Conservation (phyloP, 2,113 vertebrate species). For the Osmerus eperlanus region DNA sequence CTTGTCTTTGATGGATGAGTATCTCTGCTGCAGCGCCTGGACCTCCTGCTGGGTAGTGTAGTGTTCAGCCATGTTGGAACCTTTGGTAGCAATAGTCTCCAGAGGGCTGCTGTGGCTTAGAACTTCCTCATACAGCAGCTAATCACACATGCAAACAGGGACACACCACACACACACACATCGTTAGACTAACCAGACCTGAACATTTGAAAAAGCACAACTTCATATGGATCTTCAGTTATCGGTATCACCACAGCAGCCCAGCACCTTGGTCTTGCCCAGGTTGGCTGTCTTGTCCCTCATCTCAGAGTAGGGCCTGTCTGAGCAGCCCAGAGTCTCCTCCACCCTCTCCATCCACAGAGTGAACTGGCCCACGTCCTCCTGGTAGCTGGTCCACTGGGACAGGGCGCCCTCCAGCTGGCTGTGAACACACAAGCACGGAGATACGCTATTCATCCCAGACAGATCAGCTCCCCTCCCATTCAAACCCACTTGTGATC, state of each 20-base stretch:
- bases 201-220: too few species aligned
- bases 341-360: constrained; percentile 90
- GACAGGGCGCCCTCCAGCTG: constrained; percentile 93
- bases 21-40: constrained; percentile 86
- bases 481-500: constrained; percentile 22
- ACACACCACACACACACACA: constrained; percentile 13
- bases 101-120: constrained; percentile 86
- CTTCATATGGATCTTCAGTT: too few species aligned
- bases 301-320: constrained; percentile 83
- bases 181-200: too few species aligned
- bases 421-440: constrained; percentile 65
- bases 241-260: too few species aligned
- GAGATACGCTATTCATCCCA: not conserved
- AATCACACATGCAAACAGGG: constrained; percentile 29
- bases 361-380: constrained; percentile 90
- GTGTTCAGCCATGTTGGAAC: constrained; percentile 86
- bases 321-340: constrained; percentile 77
- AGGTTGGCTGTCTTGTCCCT: constrained; percentile 88
- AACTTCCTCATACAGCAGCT: constrained; percentile 93
- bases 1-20: constrained; percentile 78
- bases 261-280: constrained; percentile 85
- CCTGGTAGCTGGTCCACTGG: constrained; percentile 97
- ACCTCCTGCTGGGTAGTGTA: constrained; percentile 87
- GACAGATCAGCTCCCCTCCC: not conserved
- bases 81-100: constrained; percentile 89